Evolutionary conservation across 2,888 invertebrate species (phyloP).

Genomic region (Tiliacea aurago): DNA sequence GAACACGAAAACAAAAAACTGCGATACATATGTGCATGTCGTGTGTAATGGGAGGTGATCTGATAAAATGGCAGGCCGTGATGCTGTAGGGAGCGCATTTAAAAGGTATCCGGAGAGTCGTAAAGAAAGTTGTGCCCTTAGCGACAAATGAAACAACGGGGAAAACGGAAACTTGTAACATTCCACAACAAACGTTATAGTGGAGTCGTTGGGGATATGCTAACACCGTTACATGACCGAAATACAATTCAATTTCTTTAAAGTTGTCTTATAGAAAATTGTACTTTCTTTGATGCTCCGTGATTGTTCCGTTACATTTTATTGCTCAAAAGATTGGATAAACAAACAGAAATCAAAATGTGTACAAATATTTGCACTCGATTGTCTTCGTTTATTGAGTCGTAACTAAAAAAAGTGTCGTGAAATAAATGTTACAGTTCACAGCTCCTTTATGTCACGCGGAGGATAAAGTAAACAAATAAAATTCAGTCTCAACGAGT

Average conservation of each 20-base stretch:
- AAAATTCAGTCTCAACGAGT: slow-evolving; percentile 79
- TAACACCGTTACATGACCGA: slow-evolving; percentile 40
- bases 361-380: slow-evolving; percentile 84
- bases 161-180: slow-evolving; percentile 64
- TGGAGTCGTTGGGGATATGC: slow-evolving; percentile 45
- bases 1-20: slow-evolving; percentile 60
- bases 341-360: slow-evolving; percentile 75
- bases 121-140: slow-evolving; percentile 71
- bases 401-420: slow-evolving; percentile 84
- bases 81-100: slow-evolving; percentile 68
- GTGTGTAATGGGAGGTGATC: slow-evolving; percentile 69
- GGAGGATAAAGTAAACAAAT: slow-evolving; percentile 83
- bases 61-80: slow-evolving; percentile 69
- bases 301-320: slow-evolving; percentile 50
- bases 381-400: slow-evolving; percentile 86
- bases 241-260: slow-evolving; percentile 47
- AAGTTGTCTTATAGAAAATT: slow-evolving; percentile 37
- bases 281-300: slow-evolving; percentile 34
- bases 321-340: slow-evolving; percentile 59
- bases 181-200: slow-evolving; percentile 60
- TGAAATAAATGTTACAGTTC: slow-evolving; percentile 83
- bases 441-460: slow-evolving; percentile 82
- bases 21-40: slow-evolving; percentile 65
- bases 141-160: slow-evolving; percentile 69
- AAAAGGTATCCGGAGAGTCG: slow-evolving; percentile 70